These are phyloP conservation scores for Haliclona indistincta DNA, from an alignment of 37 sponge, comb jelly and placozoan species.

Conservation along the genomic window DNA sequence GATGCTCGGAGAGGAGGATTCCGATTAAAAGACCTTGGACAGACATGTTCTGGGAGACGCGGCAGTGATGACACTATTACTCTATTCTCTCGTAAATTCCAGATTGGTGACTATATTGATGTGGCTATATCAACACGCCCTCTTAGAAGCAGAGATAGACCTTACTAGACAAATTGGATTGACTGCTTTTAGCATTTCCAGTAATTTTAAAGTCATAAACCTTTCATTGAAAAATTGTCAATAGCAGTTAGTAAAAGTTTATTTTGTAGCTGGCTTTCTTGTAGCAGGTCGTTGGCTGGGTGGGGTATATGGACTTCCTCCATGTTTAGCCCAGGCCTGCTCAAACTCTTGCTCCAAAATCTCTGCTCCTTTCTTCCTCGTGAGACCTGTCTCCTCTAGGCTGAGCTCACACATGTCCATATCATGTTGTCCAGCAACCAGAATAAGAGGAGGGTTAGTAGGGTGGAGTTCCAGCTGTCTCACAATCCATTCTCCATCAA, in stretches of 20 bases:
- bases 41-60: constrained; percentile 64
- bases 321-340: constrained; percentile 76
- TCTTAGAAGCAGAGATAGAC: constrained; percentile 41
- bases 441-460: constrained; percentile 70
- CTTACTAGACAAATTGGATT: constrained; percentile 9
- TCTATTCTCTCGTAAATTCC: constrained; percentile 74
- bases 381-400: constrained; percentile 91
- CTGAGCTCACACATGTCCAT: constrained; percentile 97
- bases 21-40: constrained; percentile 86
- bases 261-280: too few relatives aligned
- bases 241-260: too few relatives aligned
- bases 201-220: not conserved
- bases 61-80: constrained; percentile 78
- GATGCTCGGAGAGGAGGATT: constrained; percentile 70
- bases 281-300: too few relatives aligned
- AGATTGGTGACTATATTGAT: constrained; percentile 92
- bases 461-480: constrained; percentile 96
- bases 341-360: constrained; percentile 89
- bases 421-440: constrained; percentile 93
- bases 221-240: too few relatives aligned
- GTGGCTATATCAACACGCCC: constrained; percentile 80
- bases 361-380: constrained; percentile 91
- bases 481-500: constrained; percentile 96
- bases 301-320: constrained; percentile 68
- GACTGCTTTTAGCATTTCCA: not conserved